Evolutionary conservation across 1,140 invertebrate species (phyloP).

Genomic region (Gryllus bimaculatus): DNA sequence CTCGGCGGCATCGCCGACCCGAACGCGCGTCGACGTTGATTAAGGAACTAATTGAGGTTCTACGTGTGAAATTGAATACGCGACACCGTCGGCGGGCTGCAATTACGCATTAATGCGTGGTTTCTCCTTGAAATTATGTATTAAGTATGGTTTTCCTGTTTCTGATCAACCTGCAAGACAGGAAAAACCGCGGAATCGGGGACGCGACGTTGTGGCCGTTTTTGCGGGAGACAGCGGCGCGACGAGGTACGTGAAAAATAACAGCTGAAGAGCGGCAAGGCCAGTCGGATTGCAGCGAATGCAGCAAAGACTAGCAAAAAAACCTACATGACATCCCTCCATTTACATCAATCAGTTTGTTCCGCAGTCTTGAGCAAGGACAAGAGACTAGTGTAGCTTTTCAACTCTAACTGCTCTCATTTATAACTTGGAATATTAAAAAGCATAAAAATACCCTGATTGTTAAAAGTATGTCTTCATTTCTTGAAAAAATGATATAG

Average conservation of each 20-base stretch:
- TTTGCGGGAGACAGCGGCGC: neutral
- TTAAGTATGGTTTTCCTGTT: neutral
- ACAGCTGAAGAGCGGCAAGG: neutral
- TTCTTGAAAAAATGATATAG: too few species aligned
- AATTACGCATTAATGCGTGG: neutral
- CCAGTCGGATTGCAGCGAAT: neutral
- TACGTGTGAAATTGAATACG: slow-evolving; percentile 4
- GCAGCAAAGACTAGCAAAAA: neutral
- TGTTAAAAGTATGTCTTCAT: too few species aligned
- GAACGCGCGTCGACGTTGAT: neutral
- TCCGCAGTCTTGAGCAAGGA: too few species aligned
- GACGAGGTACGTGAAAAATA: neutral
- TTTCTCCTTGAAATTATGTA: slow-evolving; percentile 1
- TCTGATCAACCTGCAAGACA: neutral
- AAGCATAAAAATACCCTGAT: too few species aligned
- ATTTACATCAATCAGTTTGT: too few species aligned
- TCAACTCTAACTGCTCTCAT: too few species aligned
- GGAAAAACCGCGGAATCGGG: neutral
- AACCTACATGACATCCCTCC: neutral
- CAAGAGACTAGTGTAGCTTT: too few species aligned
- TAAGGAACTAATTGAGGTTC: neutral
- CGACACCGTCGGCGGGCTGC: neutral
- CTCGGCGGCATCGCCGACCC: neutral
- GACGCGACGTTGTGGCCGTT: neutral
- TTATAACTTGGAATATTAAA: too few species aligned